phyloP scores from a whole-genome alignment of 2,113 vertebrate species.

The Coptodon rendalli region DNA sequence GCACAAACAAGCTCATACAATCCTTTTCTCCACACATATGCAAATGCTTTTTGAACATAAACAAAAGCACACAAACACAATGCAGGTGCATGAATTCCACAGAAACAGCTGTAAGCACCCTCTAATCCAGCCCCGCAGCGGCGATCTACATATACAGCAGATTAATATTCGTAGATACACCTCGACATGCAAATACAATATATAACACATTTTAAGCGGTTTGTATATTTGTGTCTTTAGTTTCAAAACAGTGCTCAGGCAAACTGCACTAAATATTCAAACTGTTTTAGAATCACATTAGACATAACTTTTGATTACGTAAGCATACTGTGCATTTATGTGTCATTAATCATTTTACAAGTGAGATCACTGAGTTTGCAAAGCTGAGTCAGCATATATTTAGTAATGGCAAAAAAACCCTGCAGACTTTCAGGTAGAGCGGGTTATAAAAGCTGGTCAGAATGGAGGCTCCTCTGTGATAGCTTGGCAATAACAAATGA shows the following conservation, averaged over 20 bases:
- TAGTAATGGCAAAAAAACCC: neutral
- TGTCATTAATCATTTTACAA: neutral
- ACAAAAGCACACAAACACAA: neutral
- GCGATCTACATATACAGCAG: neutral
- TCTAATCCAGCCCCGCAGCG: neutral
- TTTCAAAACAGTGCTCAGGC: neutral
- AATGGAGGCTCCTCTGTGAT: neutral
- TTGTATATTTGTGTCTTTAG: neutral
- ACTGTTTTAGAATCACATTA: neutral
- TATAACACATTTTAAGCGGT: fast-evolving
- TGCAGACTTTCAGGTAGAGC: conserved; percentile 25
- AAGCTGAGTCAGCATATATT: neutral
- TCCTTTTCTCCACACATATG: neutral
- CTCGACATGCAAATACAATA: neutral
- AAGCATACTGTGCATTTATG: neutral
- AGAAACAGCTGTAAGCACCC: neutral
- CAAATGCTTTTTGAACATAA: neutral
- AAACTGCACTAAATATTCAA: neutral
- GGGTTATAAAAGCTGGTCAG: conserved; percentile 7
- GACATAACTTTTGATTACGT: neutral
- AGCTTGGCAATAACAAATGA: neutral
- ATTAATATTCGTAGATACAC: neutral
- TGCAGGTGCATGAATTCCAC: neutral
- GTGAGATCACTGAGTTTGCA: neutral
- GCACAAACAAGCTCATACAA: neutral